phyloP scores from a whole-genome alignment of 2,113 vertebrate genomes.

The Nothocercus julius region DNA sequence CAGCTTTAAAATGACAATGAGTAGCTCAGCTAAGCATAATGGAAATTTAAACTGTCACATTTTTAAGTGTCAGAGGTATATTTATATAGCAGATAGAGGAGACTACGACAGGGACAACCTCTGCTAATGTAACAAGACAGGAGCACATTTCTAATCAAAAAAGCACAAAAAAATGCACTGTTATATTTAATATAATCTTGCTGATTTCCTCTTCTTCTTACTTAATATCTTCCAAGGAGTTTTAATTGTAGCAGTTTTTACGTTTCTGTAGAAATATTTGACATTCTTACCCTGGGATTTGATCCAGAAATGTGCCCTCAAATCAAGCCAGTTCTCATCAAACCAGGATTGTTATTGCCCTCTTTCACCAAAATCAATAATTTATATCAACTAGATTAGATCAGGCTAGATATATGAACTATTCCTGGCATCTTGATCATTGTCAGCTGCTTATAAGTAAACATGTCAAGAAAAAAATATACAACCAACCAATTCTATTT shows the following conservation, averaged over 20 bases:
- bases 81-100: neutral
- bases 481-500: neutral
- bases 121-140: neutral
- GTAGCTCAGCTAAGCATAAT: neutral
- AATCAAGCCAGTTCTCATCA: constrained; percentile 17
- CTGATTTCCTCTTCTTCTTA: neutral
- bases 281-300: neutral
- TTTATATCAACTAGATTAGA: neutral
- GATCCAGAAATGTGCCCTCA: neutral
- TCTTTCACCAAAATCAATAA: neutral
- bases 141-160: neutral
- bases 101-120: neutral
- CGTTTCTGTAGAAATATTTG: neutral
- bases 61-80: neutral
- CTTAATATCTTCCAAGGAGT: neutral
- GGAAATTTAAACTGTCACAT: neutral
- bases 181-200: neutral
- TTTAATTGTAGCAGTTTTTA: neutral
- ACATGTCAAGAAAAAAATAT: neutral
- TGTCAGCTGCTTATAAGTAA: constrained; percentile 8
- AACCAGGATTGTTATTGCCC: neutral
- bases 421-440: neutral
- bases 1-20: neutral
- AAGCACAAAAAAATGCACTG: neutral
- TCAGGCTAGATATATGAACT: neutral